Conservation (phyloP, 2,113 vertebrate species). For the Acinonyx jubatus region DNA sequence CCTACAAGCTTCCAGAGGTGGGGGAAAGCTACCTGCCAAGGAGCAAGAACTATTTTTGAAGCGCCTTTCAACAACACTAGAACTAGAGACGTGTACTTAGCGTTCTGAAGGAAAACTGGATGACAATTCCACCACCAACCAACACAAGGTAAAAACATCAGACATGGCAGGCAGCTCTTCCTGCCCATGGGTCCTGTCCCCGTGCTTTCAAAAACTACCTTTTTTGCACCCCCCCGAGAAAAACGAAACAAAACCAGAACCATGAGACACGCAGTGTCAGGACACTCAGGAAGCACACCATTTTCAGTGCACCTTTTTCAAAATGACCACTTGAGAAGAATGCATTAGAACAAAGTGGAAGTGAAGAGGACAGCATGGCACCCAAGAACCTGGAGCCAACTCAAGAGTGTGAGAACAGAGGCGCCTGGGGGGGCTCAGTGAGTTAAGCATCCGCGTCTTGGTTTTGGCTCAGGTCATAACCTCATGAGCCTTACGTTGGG, state of each 20-base stretch:
- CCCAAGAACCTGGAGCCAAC: neutral
- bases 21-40: neutral
- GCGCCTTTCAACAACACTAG: neutral
- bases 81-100: neutral
- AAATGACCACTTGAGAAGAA: neutral
- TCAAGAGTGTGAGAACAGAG: neutral
- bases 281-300: neutral
- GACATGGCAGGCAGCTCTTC: neutral
- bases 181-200: too few relatives aligned
- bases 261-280: too few relatives aligned
- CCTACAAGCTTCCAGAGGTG: neutral
- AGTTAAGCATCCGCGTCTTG: too few relatives aligned
- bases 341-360: neutral
- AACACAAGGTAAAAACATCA: neutral
- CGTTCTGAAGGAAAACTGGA: neutral
- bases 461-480: too few relatives aligned
- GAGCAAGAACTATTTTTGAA: too few relatives aligned
- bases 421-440: too few relatives aligned
- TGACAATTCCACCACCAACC: neutral
- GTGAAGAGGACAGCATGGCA: fast-evolving
- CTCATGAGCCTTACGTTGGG: too few relatives aligned
- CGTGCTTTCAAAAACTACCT: too few relatives aligned
- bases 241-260: too few relatives aligned
- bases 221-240: too few relatives aligned
- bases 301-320: neutral